phyloP scores from a whole-genome alignment of 2,888 invertebrate genomes.

The Strigamia maritima region DNA sequence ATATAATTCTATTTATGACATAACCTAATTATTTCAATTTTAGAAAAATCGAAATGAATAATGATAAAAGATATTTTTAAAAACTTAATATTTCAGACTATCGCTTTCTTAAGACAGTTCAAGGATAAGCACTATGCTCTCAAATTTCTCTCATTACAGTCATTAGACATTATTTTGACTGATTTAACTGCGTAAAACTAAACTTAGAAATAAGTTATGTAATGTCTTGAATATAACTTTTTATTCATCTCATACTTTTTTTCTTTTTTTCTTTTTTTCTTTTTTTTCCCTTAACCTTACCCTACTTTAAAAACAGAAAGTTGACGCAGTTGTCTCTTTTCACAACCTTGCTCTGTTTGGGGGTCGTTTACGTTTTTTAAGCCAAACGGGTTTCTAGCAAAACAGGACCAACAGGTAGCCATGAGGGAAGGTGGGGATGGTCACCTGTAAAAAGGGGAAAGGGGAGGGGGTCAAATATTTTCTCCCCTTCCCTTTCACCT shows the following conservation, averaged over 20 bases:
- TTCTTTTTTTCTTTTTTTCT: neutral
- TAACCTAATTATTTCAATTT: neutral
- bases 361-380: constrained; percentile 34
- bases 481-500: constrained; percentile 24
- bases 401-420: constrained; percentile 32
- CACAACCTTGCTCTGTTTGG: constrained; percentile 26
- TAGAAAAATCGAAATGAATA: neutral
- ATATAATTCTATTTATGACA: neutral
- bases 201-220: neutral
- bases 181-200: constrained; percentile 1
- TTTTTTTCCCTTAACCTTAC: constrained; percentile 6
- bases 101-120: constrained; percentile 4
- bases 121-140: neutral
- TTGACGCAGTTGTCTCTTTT: constrained; percentile 34
- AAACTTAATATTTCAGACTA: neutral
- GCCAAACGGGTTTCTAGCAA: constrained; percentile 12
- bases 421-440: neutral
- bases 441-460: constrained; percentile 22
- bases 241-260: neutral
- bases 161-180: constrained; percentile 19
- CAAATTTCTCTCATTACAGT: neutral
- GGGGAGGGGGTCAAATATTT: constrained; percentile 28
- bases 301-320: constrained; percentile 34
- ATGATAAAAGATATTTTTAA: neutral
- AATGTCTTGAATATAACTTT: neutral